Conservation (phyloP, 2,888 invertebrate genomes). For the Agrotis puta region DNA sequence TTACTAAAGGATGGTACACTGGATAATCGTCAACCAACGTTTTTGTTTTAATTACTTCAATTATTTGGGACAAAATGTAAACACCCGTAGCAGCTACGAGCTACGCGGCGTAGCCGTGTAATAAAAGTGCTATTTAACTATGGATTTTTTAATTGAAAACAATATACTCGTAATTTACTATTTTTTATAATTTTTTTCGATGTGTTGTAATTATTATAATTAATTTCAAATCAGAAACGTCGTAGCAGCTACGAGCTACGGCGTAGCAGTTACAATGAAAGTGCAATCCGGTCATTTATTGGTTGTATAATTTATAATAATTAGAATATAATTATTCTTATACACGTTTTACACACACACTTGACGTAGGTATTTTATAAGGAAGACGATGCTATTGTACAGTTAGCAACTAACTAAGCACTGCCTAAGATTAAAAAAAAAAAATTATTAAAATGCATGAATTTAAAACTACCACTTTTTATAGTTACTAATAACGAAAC, state of each 20-base stretch:
- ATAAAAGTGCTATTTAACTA: not conserved
- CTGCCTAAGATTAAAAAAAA: not conserved
- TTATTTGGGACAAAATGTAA: not conserved
- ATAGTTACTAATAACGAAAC: not conserved
- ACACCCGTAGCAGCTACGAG: conserved; percentile 15
- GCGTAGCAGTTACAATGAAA: conserved; percentile 22
- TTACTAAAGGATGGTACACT: not conserved
- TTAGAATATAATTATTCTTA: conserved; percentile 21
- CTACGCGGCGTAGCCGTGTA: conserved; percentile 10
- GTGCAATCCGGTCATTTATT: not conserved
- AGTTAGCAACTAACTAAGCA: not conserved
- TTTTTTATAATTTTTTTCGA: not conserved
- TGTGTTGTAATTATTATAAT: not conserved
- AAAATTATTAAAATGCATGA: not conserved
- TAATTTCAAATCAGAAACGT: not conserved
- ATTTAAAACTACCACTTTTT: not conserved
- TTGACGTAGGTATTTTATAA: not conserved
- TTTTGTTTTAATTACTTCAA: not conserved
- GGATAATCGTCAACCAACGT: not conserved
- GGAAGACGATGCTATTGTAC: not conserved
- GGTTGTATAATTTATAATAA: conserved; percentile 1
- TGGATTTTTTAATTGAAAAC: not conserved
- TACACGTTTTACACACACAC: not conserved
- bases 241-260: conserved; percentile 29
- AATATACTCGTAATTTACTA: not conserved